A percentile compares a stretch with the other conserved stretches of the same genome.
phyloP scores from a whole-genome alignment of 2,888 invertebrate species.

The Tanytarsus gracilentus region DNA sequence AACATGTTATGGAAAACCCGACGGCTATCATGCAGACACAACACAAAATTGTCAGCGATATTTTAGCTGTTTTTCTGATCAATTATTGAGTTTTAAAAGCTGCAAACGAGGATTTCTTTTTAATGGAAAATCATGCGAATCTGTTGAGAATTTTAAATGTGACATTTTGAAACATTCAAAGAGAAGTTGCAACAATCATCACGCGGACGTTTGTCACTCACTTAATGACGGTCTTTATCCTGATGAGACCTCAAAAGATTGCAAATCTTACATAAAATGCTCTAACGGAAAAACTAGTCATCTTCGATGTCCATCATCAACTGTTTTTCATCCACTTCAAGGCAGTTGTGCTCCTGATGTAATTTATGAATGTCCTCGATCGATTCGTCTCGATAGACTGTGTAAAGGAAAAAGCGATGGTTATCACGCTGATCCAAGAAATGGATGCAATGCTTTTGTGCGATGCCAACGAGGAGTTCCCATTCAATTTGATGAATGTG shows the following conservation, averaged over 20 bases:
- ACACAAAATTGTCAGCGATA: constrained; percentile 50
- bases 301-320: constrained; percentile 35
- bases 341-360: constrained; percentile 36
- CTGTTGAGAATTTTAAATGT: constrained; percentile 43
- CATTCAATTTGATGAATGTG: constrained; percentile 35
- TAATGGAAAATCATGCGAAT: constrained; percentile 46
- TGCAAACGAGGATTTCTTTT: constrained; percentile 46
- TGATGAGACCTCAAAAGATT: constrained; percentile 37
- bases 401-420: constrained; percentile 49
- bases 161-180: constrained; percentile 34
- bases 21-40: constrained; percentile 50
- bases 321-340: constrained; percentile 36
- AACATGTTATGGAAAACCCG: constrained; percentile 49
- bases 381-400: constrained; percentile 33
- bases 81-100: constrained; percentile 45
- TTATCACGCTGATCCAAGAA: constrained; percentile 38
- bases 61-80: constrained; percentile 46
- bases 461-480: constrained; percentile 36
- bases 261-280: constrained; percentile 38
- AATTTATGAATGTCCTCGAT: constrained; percentile 34
- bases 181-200: not conserved
- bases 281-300: constrained; percentile 34
- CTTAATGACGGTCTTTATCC: constrained; percentile 37
- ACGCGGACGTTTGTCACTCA: constrained; percentile 32
- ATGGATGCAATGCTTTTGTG: constrained; percentile 38